phyloP scores from a whole-genome alignment of 2,113 vertebrate genomes.

The Piprites chloris region DNA sequence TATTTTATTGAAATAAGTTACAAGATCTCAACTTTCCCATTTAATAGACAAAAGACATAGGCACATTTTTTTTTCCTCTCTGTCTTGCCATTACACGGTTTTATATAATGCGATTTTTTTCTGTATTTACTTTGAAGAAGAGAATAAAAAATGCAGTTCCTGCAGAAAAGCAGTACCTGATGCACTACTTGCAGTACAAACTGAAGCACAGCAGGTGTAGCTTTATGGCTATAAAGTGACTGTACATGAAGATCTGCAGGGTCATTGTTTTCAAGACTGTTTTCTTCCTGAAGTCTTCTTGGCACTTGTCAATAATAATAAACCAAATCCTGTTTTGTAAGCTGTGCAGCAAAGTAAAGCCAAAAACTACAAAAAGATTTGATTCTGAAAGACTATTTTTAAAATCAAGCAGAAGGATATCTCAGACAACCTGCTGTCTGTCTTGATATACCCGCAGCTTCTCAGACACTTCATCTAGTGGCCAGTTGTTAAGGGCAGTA shows the following conservation, averaged over 20 bases:
- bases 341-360: background rate
- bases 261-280: background rate
- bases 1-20: conserved; percentile 52
- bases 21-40: background rate
- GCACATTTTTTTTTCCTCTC: background rate
- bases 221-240: background rate
- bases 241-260: background rate
- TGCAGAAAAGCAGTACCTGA: background rate
- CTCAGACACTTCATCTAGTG: conserved; percentile 84
- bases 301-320: background rate
- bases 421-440: conserved; percentile 70
- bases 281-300: background rate
- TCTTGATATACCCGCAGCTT: conserved; percentile 78
- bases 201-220: background rate
- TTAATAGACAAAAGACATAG: background rate
- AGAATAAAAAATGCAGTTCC: background rate
- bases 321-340: background rate
- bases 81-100: background rate
- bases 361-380: background rate
- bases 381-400: background rate
- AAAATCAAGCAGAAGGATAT: background rate
- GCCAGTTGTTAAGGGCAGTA: conserved; percentile 77
- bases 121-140: background rate
- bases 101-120: background rate
- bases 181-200: background rate